Evolutionary conservation across 2,888 invertebrate genomes (phyloP).

Genomic region (Drosophila macrospina): DNA sequence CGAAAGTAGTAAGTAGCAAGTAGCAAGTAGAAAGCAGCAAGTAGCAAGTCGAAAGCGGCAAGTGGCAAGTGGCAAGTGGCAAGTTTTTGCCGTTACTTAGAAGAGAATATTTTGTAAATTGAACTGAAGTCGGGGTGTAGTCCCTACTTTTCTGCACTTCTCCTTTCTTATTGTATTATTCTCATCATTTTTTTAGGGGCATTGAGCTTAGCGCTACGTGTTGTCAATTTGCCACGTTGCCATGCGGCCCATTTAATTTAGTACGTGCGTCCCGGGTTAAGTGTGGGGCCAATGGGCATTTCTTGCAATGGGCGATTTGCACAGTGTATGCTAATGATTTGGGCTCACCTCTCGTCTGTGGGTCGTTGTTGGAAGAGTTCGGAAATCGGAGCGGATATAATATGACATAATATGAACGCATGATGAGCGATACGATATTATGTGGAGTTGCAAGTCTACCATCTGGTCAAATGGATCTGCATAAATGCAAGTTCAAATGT

Average conservation of each 20-base stretch:
- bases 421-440: slow-evolving; percentile 84
- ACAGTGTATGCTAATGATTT: slow-evolving; percentile 69
- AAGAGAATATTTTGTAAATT: slow-evolving; percentile 69
- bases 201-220: slow-evolving; percentile 52
- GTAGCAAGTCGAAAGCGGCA: slow-evolving; percentile 51
- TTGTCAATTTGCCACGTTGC: slow-evolving; percentile 64
- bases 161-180: background rate
- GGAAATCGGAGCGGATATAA: slow-evolving; percentile 26
- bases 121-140: slow-evolving; percentile 35
- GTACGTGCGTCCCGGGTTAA: slow-evolving; percentile 58
- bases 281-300: slow-evolving; percentile 36
- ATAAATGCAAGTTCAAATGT: slow-evolving; percentile 83
- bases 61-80: slow-evolving; percentile 33
- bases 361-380: slow-evolving; percentile 36
- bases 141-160: slow-evolving; percentile 7
- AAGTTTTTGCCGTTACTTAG: slow-evolving; percentile 58
- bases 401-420: slow-evolving; percentile 83
- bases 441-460: slow-evolving; percentile 85
- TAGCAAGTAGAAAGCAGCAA: slow-evolving; percentile 36
- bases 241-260: slow-evolving; percentile 67
- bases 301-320: slow-evolving; percentile 32
- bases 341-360: slow-evolving; percentile 1
- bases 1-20: slow-evolving; percentile 45
- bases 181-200: slow-evolving; percentile 11
- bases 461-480: slow-evolving; percentile 84